Percentiles rank a stretch among this genome's conserved stretches.
These are phyloP conservation scores for Tapera naevia DNA, from an alignment of 2,797 vertebrate species.

Conservation along the genomic window DNA sequence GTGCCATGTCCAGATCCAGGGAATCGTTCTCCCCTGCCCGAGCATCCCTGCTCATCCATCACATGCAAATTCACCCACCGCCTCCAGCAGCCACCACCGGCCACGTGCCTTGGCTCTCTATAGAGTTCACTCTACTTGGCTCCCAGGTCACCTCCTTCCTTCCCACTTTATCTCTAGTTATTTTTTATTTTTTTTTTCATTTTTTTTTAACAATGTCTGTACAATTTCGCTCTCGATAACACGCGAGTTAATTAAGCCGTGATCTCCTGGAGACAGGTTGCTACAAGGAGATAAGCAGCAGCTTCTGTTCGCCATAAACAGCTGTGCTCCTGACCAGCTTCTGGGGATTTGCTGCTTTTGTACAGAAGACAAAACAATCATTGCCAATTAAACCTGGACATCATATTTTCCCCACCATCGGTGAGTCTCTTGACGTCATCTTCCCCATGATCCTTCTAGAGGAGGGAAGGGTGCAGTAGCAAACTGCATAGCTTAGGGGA, in stretches of 20 bases:
- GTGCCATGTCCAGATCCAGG: accelerated
- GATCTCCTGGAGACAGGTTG: conserved; percentile 77
- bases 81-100: background rate
- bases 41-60: background rate
- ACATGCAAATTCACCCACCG: accelerated
- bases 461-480: background rate
- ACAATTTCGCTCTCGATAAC: conserved; percentile 70
- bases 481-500: background rate
- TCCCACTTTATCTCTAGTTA: conserved; percentile 44
- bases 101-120: background rate
- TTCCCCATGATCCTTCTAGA: background rate
- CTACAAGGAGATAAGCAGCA: conserved; percentile 74
- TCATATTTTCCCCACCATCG: background rate
- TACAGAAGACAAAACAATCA: conserved; percentile 68
- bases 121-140: background rate
- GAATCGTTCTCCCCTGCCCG: accelerated
- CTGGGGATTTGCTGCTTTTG: conserved; percentile 72
- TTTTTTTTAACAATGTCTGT: conserved; percentile 49
- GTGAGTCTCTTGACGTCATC: conserved; percentile 41
- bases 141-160: conserved; percentile 56
- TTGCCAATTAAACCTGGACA: conserved; percentile 60
- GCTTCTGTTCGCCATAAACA: conserved; percentile 65
- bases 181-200: conserved; percentile 51
- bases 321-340: conserved; percentile 66
- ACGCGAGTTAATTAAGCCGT: conserved; percentile 77